phyloP scores from a whole-genome alignment of 92 coral and sea anemone genomes.

The Phymanthus crucifer region DNA sequence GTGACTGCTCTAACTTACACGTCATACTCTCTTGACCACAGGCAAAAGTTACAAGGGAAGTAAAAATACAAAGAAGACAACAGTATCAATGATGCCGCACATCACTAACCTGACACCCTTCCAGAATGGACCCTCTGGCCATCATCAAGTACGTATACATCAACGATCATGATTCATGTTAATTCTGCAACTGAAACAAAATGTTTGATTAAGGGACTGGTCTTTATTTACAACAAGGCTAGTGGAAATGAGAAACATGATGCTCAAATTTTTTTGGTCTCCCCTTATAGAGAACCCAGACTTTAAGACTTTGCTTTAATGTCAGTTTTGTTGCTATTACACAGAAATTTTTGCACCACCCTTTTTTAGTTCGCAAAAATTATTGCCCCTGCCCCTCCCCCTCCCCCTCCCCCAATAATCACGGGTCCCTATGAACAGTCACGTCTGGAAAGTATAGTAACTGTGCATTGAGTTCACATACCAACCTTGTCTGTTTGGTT shows the following conservation, averaged over 20 bases:
- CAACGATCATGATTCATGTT: background rate
- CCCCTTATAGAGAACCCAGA: too few relatives aligned
- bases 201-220: background rate
- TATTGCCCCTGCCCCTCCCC: too few relatives aligned
- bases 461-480: background rate
- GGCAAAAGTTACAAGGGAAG: constrained; percentile 61
- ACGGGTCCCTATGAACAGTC: too few relatives aligned
- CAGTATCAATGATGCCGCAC: constrained; percentile 97
- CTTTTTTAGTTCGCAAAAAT: too few relatives aligned
- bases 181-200: background rate
- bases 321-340: too few relatives aligned
- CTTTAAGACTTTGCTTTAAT: too few relatives aligned
- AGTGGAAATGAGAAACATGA: too few relatives aligned
- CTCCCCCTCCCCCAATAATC: too few relatives aligned
- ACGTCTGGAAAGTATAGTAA: too few relatives aligned
- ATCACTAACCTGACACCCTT: constrained; percentile 91
- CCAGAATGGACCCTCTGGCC: constrained; percentile 71
- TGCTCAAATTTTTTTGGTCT: too few relatives aligned
- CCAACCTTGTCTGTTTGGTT: background rate
- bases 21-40: constrained; percentile 2
- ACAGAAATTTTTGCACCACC: too few relatives aligned
- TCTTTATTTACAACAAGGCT: too few relatives aligned
- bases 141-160: constrained; percentile 53
- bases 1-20: background rate
- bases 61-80: constrained; percentile 80